Evolutionary conservation across 1,140 invertebrate genomes (phyloP).

Genomic region (Choristoneura fumiferana): DNA sequence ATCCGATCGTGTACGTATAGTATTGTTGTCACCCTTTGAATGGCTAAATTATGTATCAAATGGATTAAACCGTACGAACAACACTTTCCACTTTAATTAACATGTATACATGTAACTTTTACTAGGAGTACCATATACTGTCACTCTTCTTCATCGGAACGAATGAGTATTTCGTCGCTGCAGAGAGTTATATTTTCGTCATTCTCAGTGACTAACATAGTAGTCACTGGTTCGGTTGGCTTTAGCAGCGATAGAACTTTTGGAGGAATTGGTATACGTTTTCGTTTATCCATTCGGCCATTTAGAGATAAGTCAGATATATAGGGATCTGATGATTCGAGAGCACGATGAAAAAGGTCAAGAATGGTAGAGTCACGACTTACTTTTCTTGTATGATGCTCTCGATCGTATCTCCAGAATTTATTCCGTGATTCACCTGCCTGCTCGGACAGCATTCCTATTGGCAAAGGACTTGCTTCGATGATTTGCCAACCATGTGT

Average conservation of each 20-base stretch:
- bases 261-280: background rate
- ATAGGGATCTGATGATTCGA: background rate
- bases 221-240: background rate
- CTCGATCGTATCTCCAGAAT: slow-evolving; percentile 31
- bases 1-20: background rate
- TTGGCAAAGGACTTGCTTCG: slow-evolving; percentile 30
- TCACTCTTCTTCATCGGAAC: too few species aligned
- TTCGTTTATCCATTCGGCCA: background rate
- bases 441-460: slow-evolving; percentile 52
- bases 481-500: slow-evolving; percentile 42
- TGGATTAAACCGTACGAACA: too few species aligned
- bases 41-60: too few species aligned
- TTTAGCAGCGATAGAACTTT: background rate
- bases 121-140: too few species aligned
- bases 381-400: slow-evolving; percentile 25
- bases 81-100: too few species aligned
- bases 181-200: background rate
- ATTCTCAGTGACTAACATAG: background rate
- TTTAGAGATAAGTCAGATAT: background rate
- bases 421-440: slow-evolving; percentile 52
- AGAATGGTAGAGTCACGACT: too few species aligned
- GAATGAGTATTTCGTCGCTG: too few species aligned
- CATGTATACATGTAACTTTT: too few species aligned
- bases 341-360: background rate
- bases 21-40: too few species aligned